Evolutionary conservation across 2,888 invertebrate genomes (phyloP).

Genomic region (Thymelicus lineola): DNA sequence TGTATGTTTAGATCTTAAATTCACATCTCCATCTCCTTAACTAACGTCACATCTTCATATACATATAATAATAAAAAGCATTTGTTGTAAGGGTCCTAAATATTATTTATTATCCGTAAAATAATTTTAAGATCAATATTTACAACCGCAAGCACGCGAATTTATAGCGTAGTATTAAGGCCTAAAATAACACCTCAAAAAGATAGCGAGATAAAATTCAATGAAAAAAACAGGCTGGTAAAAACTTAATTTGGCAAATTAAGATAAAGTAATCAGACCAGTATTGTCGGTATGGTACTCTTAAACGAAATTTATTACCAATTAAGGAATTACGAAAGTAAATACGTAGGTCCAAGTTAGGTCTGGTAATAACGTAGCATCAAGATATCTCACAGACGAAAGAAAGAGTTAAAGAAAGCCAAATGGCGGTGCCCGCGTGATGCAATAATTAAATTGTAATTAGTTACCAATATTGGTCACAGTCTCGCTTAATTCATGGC

Average conservation of each 20-base stretch:
- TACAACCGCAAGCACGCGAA: no score
- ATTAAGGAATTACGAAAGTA: conserved; percentile 10
- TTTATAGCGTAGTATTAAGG: no score
- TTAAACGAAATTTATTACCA: conserved; percentile 18
- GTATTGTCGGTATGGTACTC: conserved; percentile 4
- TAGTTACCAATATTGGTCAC: conserved; percentile 39
- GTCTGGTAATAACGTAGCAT: conserved; percentile 4
- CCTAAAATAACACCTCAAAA: no score
- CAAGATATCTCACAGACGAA: conserved; percentile 15
- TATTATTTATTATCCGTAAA: no score
- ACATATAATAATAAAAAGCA: no score
- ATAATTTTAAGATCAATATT: no score
- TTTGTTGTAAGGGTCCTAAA: no score
- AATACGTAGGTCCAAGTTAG: conserved; percentile 8
- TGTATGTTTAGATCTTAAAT: neutral
- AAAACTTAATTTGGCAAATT: conserved; percentile 12
- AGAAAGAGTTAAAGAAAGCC: conserved; percentile 22
- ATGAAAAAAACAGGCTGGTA: neutral
- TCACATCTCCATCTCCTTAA: neutral
- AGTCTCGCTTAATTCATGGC: conserved; percentile 16
- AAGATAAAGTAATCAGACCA: neutral
- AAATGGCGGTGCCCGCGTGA: conserved; percentile 6
- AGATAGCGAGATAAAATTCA: neutral
- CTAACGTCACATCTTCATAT: no score
- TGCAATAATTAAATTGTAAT: conserved; percentile 40